Evolutionary conservation across 2,797 vertebrate species (phyloP).

Genomic region (Gambusia yucatana): DNA sequence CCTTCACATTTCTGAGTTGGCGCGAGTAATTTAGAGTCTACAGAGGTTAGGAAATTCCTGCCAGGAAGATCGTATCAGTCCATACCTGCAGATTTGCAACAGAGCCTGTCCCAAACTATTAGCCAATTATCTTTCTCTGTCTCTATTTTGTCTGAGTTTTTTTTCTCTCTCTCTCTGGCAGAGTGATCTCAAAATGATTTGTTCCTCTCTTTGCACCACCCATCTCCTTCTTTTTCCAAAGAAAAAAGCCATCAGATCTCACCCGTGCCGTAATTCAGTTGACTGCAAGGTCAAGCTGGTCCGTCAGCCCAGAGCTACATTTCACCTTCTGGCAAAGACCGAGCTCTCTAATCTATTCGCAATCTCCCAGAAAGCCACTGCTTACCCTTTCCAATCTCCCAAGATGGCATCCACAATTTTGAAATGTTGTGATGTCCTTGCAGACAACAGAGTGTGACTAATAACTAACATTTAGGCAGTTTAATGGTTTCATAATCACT

Average conservation of each 20-base stretch:
- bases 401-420: conserved; percentile 12
- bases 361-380: conserved; percentile 13
- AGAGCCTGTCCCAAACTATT: conserved; percentile 50
- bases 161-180: background rate
- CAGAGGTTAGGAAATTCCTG: conserved; percentile 40
- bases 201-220: background rate
- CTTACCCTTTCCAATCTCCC: conserved; percentile 31
- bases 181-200: conserved; percentile 18
- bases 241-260: conserved; percentile 42
- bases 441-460: conserved; percentile 30
- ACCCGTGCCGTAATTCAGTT: conserved; percentile 23
- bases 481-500: background rate
- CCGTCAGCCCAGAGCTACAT: conserved; percentile 42
- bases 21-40: conserved; percentile 46
- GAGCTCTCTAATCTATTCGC: conserved; percentile 37
- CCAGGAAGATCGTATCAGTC: conserved; percentile 53
- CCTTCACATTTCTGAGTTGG: conserved; percentile 28
- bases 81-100: conserved; percentile 51
- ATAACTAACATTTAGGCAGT: conserved; percentile 19
- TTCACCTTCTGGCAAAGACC: conserved; percentile 51
- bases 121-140: conserved; percentile 36
- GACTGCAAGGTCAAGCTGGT: conserved; percentile 43
- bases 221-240: conserved; percentile 8
- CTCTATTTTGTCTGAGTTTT: conserved; percentile 28
- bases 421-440: conserved; percentile 3